phyloP scores from a whole-genome alignment of 2,888 invertebrate species.

The Unio delphinus region DNA sequence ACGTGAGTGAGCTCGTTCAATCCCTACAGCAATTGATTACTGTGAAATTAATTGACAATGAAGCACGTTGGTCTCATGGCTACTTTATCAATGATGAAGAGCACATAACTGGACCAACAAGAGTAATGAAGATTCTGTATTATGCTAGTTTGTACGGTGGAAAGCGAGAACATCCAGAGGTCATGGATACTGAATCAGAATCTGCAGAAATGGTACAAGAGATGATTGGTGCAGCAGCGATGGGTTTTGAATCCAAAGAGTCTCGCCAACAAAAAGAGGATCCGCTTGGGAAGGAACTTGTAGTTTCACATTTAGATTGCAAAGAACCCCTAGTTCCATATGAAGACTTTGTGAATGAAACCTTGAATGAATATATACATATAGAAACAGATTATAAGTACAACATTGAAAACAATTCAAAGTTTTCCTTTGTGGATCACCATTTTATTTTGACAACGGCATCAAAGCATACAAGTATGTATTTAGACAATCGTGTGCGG shows the following conservation, averaged over 20 bases:
- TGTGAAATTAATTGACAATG: slow-evolving; percentile 80
- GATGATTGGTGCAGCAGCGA: slow-evolving; percentile 55
- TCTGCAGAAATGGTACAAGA: slow-evolving; percentile 40
- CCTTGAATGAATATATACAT: slow-evolving; percentile 91
- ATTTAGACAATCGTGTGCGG: slow-evolving; percentile 93
- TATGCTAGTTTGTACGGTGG: slow-evolving; percentile 92
- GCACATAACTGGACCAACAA: slow-evolving; percentile 86
- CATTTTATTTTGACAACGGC: slow-evolving; percentile 92
- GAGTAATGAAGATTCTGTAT: slow-evolving; percentile 82
- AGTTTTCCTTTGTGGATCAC: slow-evolving; percentile 87
- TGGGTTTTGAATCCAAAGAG: slow-evolving; percentile 68
- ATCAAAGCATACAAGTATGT: slow-evolving; percentile 90
- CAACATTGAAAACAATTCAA: slow-evolving; percentile 73
- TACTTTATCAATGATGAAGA: slow-evolving; percentile 89
- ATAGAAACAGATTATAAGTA: slow-evolving; percentile 95
- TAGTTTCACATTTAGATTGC: slow-evolving; percentile 84
- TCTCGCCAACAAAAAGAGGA: slow-evolving; percentile 61
- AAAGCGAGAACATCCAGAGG: slow-evolving; percentile 56
- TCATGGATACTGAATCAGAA: slow-evolving; percentile 62
- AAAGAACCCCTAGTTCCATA: slow-evolving; percentile 87
- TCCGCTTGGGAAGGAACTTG: slow-evolving; percentile 80
- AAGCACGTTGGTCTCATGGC: slow-evolving; percentile 75
- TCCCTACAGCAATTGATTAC: slow-evolving; percentile 89
- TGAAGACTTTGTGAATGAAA: slow-evolving; percentile 94
- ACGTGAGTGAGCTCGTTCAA: slow-evolving; percentile 54